A percentile compares a stretch with the other conserved stretches of the same genome.
Conservation (phyloP, 1,140 invertebrate species). For the Acromyrmex charruanus region DNA sequence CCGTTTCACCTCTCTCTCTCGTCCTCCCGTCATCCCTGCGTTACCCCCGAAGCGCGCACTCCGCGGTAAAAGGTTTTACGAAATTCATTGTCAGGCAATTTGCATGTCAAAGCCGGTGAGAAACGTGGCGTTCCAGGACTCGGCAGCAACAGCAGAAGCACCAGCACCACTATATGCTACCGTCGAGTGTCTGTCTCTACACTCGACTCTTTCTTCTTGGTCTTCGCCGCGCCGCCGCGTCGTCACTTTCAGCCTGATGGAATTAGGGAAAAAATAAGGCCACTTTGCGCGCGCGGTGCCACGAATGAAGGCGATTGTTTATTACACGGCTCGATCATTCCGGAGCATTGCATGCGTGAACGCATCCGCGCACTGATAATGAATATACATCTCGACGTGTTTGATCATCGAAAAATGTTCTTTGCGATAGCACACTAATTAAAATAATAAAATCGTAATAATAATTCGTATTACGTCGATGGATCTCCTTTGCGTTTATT, state of each 20-base stretch:
- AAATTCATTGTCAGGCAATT: conserved; percentile 86
- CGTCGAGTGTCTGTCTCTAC: conserved; percentile 65
- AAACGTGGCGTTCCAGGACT: conserved; percentile 73
- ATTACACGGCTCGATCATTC: conserved; percentile 17
- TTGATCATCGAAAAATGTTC: background rate
- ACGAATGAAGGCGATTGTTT: conserved; percentile 47
- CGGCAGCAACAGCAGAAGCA: conserved; percentile 63
- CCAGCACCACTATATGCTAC: conserved; percentile 10
- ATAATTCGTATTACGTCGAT: background rate
- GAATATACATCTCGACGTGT: background rate
- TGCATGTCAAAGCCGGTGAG: conserved; percentile 84
- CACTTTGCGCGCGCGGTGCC: conserved; percentile 77
- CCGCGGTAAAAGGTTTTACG: conserved; percentile 86
- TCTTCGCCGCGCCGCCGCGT: conserved; percentile 70
- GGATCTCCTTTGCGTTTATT: background rate
- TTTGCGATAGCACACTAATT: background rate
- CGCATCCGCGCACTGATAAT: background rate
- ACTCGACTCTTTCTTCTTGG: conserved; percentile 52
- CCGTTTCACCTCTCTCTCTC: conserved; percentile 48
- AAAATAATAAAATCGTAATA: background rate
- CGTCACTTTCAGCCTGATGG: conserved; percentile 77
- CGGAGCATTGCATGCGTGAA: too few species aligned
- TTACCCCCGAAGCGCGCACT: conserved; percentile 75
- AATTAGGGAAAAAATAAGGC: conserved; percentile 82
- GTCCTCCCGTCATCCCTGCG: conserved; percentile 51